Evolutionary conservation across 2,888 invertebrate species (phyloP).

Genomic region (Operophtera brumata): DNA sequence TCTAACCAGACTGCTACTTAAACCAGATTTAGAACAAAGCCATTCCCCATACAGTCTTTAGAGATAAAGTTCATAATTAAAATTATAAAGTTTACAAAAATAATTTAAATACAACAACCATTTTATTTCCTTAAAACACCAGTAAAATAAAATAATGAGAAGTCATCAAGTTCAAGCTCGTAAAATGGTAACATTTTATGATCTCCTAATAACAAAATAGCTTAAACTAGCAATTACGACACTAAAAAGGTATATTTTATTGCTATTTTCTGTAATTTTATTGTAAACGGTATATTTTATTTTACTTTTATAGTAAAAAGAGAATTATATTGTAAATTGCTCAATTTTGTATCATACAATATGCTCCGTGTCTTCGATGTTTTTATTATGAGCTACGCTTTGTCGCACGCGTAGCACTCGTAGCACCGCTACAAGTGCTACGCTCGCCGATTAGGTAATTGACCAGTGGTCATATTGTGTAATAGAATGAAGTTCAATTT

Average conservation of each 20-base stretch:
- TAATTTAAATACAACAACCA: slow-evolving; percentile 17
- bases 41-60: no score
- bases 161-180: slow-evolving; percentile 28
- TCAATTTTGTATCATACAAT: slow-evolving; percentile 10
- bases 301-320: slow-evolving; percentile 20
- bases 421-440: slow-evolving; percentile 8
- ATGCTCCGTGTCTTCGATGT: slow-evolving; percentile 21
- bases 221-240: slow-evolving; percentile 31
- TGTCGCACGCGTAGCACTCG: slow-evolving; percentile 22
- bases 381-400: slow-evolving; percentile 19
- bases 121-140: slow-evolving; percentile 19
- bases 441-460: neutral
- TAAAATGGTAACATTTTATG: slow-evolving; percentile 29
- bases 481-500: no score
- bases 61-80: neutral
- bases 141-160: slow-evolving; percentile 30
- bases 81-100: neutral
- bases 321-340: slow-evolving; percentile 18
- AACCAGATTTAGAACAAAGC: no score
- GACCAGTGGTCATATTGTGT: no score
- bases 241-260: slow-evolving; percentile 31
- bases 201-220: slow-evolving; percentile 20
- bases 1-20: no score
- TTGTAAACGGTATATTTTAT: slow-evolving; percentile 25
- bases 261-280: slow-evolving; percentile 26